Conservation (phyloP, 2,113 vertebrate genomes). For the Geothlypis trichas region DNA sequence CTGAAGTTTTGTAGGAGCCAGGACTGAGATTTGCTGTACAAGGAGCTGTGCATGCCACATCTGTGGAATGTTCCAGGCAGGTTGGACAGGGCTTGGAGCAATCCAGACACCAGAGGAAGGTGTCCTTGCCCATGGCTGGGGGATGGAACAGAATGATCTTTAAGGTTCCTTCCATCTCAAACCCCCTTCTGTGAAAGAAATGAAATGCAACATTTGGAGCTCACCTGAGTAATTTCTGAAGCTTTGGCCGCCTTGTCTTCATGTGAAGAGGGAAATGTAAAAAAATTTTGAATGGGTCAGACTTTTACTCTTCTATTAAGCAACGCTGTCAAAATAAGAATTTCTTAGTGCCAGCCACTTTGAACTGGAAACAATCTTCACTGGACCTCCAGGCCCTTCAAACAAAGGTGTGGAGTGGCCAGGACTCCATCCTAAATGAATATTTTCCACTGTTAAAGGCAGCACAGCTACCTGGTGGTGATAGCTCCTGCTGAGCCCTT, state of each 20-base stretch:
- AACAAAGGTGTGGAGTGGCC: neutral
- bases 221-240: neutral
- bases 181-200: neutral
- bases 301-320: neutral
- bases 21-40: neutral
- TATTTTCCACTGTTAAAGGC: neutral
- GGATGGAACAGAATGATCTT: neutral
- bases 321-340: neutral
- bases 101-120: fast-evolving
- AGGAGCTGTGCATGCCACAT: neutral
- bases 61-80: neutral
- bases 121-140: neutral
- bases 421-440: fast-evolving
- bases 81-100: neutral
- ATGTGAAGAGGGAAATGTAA: neutral
- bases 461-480: neutral
- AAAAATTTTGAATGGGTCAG: neutral
- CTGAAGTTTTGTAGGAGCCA: neutral
- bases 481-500: neutral
- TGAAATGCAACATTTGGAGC: fast-evolving
- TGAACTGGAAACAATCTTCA: neutral
- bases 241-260: neutral
- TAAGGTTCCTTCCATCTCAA: neutral
- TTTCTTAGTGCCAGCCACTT: neutral
- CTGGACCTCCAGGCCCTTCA: neutral